phyloP scores from a whole-genome alignment of 2,797 vertebrate genomes.

The Pagetopsis macropterus region DNA sequence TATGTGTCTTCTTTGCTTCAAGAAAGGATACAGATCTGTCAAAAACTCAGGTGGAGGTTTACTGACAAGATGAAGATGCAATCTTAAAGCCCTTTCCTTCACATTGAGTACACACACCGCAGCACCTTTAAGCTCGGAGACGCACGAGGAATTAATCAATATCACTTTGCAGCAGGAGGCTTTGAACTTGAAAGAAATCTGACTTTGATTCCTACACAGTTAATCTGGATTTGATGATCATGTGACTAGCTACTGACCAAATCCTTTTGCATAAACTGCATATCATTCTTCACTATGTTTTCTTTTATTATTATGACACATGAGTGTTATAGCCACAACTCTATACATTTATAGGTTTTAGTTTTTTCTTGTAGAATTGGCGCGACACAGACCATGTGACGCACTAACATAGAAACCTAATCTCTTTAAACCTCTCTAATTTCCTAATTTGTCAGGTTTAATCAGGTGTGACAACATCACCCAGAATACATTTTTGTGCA shows the following conservation, averaged over 20 bases:
- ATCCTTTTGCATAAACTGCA: not conserved
- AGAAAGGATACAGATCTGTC: conserved; percentile 5
- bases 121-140: conserved; percentile 15
- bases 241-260: conserved; percentile 10
- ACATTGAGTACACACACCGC: not conserved
- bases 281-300: not conserved
- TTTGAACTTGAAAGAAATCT: conserved; percentile 32
- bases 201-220: conserved; percentile 5
- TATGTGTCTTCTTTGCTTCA: not conserved
- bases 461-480: not conserved
- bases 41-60: conserved; percentile 11
- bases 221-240: conserved; percentile 18
- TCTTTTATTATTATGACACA: not conserved
- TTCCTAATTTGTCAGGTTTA: not conserved
- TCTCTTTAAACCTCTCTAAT: not conserved
- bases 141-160: not conserved
- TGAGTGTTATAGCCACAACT: not conserved
- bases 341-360: not conserved
- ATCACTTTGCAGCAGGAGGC: not conserved
- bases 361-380: not conserved
- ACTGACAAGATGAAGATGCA: conserved; percentile 5
- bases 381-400: not conserved
- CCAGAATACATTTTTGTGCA: not conserved
- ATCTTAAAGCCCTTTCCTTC: conserved; percentile 10
- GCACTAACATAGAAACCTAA: not conserved